Evolutionary conservation across 2,113 vertebrate genomes (phyloP).

Genomic region (Tapirus terrestris): DNA sequence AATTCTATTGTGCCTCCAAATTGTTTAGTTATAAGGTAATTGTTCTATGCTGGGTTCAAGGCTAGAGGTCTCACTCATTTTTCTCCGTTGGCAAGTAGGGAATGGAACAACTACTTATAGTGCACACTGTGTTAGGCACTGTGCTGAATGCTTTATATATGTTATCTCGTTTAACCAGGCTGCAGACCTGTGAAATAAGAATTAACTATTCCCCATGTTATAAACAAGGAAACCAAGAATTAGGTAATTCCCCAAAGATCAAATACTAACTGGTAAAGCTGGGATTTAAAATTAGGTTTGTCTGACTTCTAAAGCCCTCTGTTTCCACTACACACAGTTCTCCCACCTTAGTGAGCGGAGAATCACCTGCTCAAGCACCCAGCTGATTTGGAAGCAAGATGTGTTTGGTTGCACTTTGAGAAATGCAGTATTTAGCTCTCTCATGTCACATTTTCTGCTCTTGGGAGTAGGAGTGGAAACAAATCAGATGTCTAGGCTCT

Average conservation of each 20-base stretch:
- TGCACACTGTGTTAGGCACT: background rate
- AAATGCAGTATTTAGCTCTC: conserved; percentile 7
- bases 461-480: conserved; percentile 13
- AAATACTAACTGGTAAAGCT: conserved; percentile 4
- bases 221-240: conserved; percentile 18
- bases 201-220: background rate
- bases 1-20: conserved; percentile 14
- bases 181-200: conserved; percentile 34
- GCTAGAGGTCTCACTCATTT: conserved; percentile 38
- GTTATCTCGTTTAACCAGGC: conserved; percentile 9
- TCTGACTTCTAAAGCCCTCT: background rate
- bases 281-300: conserved; percentile 25
- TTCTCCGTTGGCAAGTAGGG: background rate
- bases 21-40: conserved; percentile 61
- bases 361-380: conserved; percentile 6
- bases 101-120: conserved; percentile 20
- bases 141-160: background rate
- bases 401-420: background rate
- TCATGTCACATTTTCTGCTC: background rate
- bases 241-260: conserved; percentile 38
- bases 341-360: background rate
- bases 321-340: background rate
- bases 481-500: background rate
- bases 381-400: background rate
- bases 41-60: background rate